Evolutionary conservation across 2,797 vertebrate genomes (phyloP).

Genomic region (Vespertilio murinus): DNA sequence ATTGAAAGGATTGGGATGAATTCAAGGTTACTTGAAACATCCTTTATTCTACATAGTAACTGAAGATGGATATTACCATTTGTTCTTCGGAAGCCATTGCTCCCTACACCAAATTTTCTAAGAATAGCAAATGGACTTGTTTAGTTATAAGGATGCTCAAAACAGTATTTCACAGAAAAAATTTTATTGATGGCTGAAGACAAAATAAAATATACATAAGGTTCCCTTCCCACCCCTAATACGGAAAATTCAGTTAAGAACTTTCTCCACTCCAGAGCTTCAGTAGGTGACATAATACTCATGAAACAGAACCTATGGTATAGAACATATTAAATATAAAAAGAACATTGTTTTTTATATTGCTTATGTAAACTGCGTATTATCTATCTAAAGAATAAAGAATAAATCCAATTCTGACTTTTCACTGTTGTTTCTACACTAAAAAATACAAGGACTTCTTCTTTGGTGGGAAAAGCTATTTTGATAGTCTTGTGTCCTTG

Average conservation of each 20-base stretch:
- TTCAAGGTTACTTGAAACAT: background rate
- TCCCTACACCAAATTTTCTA: background rate
- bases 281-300: slow-evolving; percentile 49
- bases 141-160: slow-evolving; percentile 47
- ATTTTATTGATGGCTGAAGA: slow-evolving; percentile 79
- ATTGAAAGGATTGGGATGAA: background rate
- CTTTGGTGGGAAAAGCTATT: background rate
- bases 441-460: background rate
- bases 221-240: slow-evolving; percentile 27
- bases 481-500: background rate
- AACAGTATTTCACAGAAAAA: slow-evolving; percentile 58
- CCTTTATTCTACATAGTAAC: background rate
- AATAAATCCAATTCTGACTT: slow-evolving; percentile 31
- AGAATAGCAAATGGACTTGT: background rate
- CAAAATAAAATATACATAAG: slow-evolving; percentile 73
- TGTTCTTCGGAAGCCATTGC: background rate
- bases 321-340: slow-evolving; percentile 57
- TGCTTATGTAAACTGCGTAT: background rate
- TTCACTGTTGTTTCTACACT: background rate
- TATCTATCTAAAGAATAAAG: background rate
- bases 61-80: background rate
- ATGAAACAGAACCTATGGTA: slow-evolving; percentile 44
- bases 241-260: slow-evolving; percentile 70
- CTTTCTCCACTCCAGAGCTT: slow-evolving; percentile 46
- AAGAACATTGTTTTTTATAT: background rate